These are phyloP conservation scores for Hepsetus odoe DNA, from an alignment of 2,113 vertebrate species.

Conservation along the genomic window DNA sequence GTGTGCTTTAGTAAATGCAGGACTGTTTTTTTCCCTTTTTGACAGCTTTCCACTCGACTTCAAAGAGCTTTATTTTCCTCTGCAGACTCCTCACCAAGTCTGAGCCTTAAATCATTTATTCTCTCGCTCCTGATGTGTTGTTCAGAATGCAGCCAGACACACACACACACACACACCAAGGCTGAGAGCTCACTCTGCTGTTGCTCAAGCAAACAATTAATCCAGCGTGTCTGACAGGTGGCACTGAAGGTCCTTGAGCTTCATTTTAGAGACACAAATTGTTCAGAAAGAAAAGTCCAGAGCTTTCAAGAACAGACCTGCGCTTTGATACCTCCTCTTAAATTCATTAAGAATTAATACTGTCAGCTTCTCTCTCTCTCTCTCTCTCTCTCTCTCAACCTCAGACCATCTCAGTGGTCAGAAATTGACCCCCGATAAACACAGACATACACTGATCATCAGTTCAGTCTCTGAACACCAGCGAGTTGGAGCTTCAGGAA, in stretches of 20 bases:
- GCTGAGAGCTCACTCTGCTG: not conserved
- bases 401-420: not conserved
- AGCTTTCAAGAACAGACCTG: not conserved
- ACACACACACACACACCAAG: not conserved
- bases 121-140: not conserved
- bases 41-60: slow-evolving; percentile 30
- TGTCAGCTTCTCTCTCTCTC: not conserved
- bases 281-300: not conserved
- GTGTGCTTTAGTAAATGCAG: not conserved
- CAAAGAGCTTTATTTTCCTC: slow-evolving; percentile 37
- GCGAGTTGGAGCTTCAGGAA: too few relatives aligned
- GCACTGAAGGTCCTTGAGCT: not conserved
- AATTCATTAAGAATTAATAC: not conserved
- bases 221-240: not conserved
- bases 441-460: too few relatives aligned
- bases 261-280: not conserved
- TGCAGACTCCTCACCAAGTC: not conserved
- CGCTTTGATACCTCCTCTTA: not conserved
- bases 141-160: not conserved
- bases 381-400: too few relatives aligned
- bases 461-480: too few relatives aligned
- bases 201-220: not conserved
- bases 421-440: not conserved
- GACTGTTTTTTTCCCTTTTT: slow-evolving; percentile 3
- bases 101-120: slow-evolving; percentile 19